Evolutionary conservation across 2,888 invertebrate genomes (phyloP).

Genomic region (Chrysotoxum bicinctum): DNA sequence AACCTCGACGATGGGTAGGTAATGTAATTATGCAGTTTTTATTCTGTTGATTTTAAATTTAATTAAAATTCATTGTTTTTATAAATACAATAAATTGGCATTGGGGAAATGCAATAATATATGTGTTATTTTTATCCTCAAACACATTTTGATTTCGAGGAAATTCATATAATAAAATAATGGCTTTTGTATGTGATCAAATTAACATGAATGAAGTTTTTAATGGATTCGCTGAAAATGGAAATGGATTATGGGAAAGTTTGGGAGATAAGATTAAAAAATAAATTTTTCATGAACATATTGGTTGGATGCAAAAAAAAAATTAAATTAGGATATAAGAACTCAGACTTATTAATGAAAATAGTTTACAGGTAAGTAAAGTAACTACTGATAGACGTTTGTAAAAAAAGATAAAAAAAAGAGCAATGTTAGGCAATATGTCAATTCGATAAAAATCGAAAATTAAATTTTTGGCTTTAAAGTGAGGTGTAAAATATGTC

Average conservation of each 20-base stretch:
- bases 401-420: too few relatives aligned
- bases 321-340: too few relatives aligned
- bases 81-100: slow-evolving; percentile 23
- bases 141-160: background rate
- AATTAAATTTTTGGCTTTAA: too few relatives aligned
- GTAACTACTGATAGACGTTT: too few relatives aligned
- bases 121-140: slow-evolving; percentile 17
- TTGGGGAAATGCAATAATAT: slow-evolving; percentile 31
- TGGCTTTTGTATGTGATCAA: slow-evolving; percentile 1
- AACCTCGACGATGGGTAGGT: slow-evolving; percentile 21
- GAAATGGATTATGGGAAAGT: background rate
- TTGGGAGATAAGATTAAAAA: background rate
- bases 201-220: slow-evolving; percentile 8
- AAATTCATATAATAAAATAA: slow-evolving; percentile 3
- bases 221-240: slow-evolving; percentile 10
- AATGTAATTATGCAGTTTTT: slow-evolving; percentile 66
- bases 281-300: background rate
- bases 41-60: slow-evolving; percentile 59
- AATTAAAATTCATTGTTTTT: slow-evolving; percentile 58
- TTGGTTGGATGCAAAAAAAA: too few relatives aligned
- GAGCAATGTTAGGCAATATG: too few relatives aligned
- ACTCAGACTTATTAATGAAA: too few relatives aligned
- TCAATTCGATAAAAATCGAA: too few relatives aligned
- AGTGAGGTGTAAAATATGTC: too few relatives aligned
- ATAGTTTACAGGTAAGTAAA: too few relatives aligned